phyloP scores from a whole-genome alignment of 2,797 vertebrate genomes.

The Phataginus tetradactyla region DNA sequence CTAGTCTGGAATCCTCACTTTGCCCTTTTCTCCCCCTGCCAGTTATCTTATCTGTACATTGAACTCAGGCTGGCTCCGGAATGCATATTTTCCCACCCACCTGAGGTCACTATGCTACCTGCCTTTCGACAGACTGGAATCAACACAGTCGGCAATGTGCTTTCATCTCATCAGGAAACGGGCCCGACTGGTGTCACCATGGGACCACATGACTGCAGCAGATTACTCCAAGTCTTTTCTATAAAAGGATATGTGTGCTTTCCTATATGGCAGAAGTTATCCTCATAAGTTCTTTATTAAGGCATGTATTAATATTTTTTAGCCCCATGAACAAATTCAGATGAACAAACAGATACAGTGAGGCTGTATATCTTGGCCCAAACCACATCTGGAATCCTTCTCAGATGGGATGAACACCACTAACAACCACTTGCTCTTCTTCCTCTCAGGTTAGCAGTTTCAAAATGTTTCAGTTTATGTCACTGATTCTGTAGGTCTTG shows the following conservation, averaged over 20 bases:
- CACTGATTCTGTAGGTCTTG: not conserved
- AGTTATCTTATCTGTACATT: not conserved
- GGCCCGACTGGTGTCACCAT: no score
- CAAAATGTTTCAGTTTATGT: not conserved
- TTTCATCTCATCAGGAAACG: not conserved
- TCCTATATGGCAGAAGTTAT: not conserved
- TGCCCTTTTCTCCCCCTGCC: not conserved
- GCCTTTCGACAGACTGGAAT: not conserved
- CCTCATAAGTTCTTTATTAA: not conserved
- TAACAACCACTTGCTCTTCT: not conserved
- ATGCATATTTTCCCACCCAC: not conserved
- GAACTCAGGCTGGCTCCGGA: not conserved
- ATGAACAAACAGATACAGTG: not conserved
- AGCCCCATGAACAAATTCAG: not conserved
- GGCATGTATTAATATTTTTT: not conserved
- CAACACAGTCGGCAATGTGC: not conserved
- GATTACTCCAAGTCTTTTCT: not conserved
- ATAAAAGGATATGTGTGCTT: not conserved
- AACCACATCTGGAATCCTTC: not conserved
- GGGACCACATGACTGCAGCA: not conserved
- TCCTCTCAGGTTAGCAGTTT: not conserved
- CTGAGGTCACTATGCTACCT: not conserved
- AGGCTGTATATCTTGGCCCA: not conserved
- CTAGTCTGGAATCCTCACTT: not conserved
- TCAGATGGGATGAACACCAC: not conserved